Evolutionary conservation across 2,888 invertebrate species (phyloP), one percentile per base, ranked within the genome.

Genomic region (Gymnosoma rotundatum): DNA sequence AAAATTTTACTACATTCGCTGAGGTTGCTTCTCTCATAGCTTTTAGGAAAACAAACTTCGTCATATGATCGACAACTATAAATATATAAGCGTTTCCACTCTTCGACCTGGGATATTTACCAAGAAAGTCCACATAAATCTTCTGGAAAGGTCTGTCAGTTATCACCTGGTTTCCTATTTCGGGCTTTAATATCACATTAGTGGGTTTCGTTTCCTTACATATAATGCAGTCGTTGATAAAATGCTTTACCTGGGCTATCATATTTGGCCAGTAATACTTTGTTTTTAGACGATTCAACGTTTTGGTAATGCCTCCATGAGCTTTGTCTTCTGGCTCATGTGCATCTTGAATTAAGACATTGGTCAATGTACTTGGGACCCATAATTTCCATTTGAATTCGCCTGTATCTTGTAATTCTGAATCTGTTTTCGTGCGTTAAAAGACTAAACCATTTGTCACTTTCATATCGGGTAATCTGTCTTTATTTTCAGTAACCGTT

Each of bases 81-180:
- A 80, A 72, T 18, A 80, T 74, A 7, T 32, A 21, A 0, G 63
- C 14, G 63, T 74, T 74, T 12, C 36, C 21, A 1, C 10, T 1
- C n/a, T 52, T 80, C 1, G 83, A 81, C 5, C 76, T n/a, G 0
- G 83, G 78, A 38, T 75, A 87, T 6, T 83, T 83, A 1, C 86
- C 85, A 14, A 85, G 54, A 36, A 87, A 82, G 67, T 85, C 86
- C 0, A 84, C 75, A 21, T 80, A 80, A 0, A 86, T 8, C n/a
- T 78, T 75, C 38, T 86, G 82, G 16, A 86, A 82, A 0, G 85
- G 86, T 2, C 82, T 52, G 1, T 78, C 60, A 2, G 72, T 56
- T 0, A 61, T 14, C 1, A 73, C 63, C n/a, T 73, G 63, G 16
- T 54, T 42, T 42, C 73, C 73, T 54, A 61, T 78, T 18, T 83